These are phyloP conservation scores for Rhingia campestris DNA, from an alignment of 2,888 invertebrate genomes.

Conservation along the genomic window DNA sequence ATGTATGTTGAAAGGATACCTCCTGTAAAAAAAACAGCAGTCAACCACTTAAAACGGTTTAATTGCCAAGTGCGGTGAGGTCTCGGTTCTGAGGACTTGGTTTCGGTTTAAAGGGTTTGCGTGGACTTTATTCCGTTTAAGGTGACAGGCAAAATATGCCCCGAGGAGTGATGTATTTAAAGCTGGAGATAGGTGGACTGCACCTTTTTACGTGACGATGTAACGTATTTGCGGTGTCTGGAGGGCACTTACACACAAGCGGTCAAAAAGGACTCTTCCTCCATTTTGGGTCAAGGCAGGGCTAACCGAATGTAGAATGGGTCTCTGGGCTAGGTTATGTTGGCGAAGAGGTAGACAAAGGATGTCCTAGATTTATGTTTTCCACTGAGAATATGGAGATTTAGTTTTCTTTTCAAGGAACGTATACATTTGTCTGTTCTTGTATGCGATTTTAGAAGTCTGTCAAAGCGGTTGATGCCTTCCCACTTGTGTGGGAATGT, in stretches of 20 bases:
- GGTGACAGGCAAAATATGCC: conserved; percentile 31
- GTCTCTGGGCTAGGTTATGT: not conserved
- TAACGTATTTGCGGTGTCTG: conserved; percentile 20
- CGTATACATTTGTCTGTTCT: not conserved
- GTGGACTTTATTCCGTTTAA: conserved; percentile 19
- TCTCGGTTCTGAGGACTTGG: not conserved
- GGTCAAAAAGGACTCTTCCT: conserved; percentile 1
- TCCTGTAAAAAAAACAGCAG: conserved; percentile 35
- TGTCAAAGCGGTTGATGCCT: not conserved
- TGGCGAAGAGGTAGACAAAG: not conserved
- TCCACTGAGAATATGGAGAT: not conserved
- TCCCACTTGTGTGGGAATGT: not conserved
- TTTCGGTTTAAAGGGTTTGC: not conserved
- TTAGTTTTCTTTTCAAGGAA: not conserved
- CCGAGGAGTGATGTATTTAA: conserved; percentile 38
- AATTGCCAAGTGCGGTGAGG: conserved; percentile 40
- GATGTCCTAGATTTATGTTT: not conserved
- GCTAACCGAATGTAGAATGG: not conserved
- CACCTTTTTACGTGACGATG: conserved; percentile 14
- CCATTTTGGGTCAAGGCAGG: conserved; percentile 8
- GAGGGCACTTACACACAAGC: not conserved
- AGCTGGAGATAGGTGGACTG: not conserved
- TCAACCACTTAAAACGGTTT: conserved; percentile 57
- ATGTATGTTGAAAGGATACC: conserved; percentile 28
- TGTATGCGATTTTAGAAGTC: too few relatives aligned